Evolutionary conservation across 2,797 vertebrate species (phyloP), one percentile per base, ranked within the genome.

Genomic region (Mormyrus hasselquistii): DNA sequence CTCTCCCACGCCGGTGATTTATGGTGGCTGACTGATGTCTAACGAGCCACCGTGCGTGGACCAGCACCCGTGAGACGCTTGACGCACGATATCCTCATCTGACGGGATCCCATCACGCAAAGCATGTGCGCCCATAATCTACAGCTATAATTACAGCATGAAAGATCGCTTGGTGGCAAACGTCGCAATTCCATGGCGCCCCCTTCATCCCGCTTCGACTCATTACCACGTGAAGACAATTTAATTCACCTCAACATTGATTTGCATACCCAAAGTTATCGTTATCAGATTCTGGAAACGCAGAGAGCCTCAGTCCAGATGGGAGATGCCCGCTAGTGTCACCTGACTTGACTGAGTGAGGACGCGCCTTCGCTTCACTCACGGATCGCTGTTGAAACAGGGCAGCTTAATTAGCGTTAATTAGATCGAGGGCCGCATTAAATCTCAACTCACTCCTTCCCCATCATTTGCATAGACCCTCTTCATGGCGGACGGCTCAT

Each of bases 301-400:
- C 44, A 10, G 16, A 76, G 16, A 29, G 34, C 41, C 12, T 47
- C 2, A 16, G 29, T 38, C 25, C 25, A 86, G 49, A 69, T 9
- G 47, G 84, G n/a, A 22, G 25, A n/a, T 44, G 25, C 22, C n/a
- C 9, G 69, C 22, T 87, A 44, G 52, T 44, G 16, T 55, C 29
- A n/a, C 6, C 84, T 55, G 34, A 55, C 59, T 44, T 25, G 12
- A 55, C 50, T 34, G 85, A 86, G 50, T 34, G 57, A 86, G 50
- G 55, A 86, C 47, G 62, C 25, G 62, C 41, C 50, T 86, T 92
- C 93, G 65, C 59, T 92, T 92, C 91, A 93, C 91, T 91, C 92
- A 92, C 92, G 94, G 92, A 94, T 90, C 93, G 93, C 88, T 25
- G 92, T 90, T 89, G 79, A 90, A 89, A 85, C 10, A 19, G 5